Base-by-base conservation (phyloP, 1,140 invertebrate species). In the Notospermus geniculatus region DNA sequence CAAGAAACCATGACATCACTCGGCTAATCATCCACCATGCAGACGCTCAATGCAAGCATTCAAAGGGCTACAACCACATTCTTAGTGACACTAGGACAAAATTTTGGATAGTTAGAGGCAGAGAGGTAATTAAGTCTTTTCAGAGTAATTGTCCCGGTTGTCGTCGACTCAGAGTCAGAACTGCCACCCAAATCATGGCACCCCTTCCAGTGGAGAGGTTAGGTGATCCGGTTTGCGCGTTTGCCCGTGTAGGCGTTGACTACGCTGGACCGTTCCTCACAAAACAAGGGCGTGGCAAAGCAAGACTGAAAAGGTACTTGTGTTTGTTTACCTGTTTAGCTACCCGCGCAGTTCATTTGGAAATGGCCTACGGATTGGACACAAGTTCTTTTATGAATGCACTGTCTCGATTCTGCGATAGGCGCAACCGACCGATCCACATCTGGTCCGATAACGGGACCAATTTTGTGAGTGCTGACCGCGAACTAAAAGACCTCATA, bases 401-500 rank as follows among this genome's bases (percentile, higher is more conserved):
- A n/a, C 54, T 62, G 17, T 53, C 4, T 43, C 19, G 54, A 56
- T 50, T 58, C 15, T 7, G 30, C 17, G 36, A 28, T 54, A 28
- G 64, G 1, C 28, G 60, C 17, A 60, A 60, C 32, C 15, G n/a
- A n/a, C 60, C 60, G 1, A 19, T 2, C 11, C 29, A 43, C 30
- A 41, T 66, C 19, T 15, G 30, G n/a, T 62, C 59, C n/a, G 64
- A 63, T 28, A 63, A 62, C 57, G 57, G 62, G 11, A 66, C 64
- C 22, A 63, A 66, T 41, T 59, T 66, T 59, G 56, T 59, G 11
- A 43, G 63, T 28, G 60, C 59, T 2, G 45, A 43, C 2, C 54
- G 22, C 28, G 39, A 66, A 55, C 23, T 54, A 17, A 32, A 2
- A 55, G 32, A 63, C 19, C 19, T 13, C 22, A 19, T 54, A 17